Conservation (phyloP, 2,888 invertebrate species). For the Pemphredon lugubris region DNA sequence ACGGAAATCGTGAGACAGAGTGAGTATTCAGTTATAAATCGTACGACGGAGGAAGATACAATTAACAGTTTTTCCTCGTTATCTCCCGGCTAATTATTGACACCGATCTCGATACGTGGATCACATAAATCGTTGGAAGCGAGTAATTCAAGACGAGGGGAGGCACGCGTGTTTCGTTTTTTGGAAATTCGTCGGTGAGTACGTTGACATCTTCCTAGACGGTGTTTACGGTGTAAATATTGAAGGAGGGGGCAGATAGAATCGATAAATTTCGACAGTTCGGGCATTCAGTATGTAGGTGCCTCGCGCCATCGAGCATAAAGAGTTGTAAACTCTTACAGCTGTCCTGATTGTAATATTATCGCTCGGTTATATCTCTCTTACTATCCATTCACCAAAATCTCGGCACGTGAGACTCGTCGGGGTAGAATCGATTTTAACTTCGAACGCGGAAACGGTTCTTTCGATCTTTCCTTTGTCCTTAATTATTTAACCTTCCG, state of each 20-base stretch:
- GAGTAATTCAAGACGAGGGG: slow-evolving; percentile 13
- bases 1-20: slow-evolving; percentile 40
- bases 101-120: slow-evolving; percentile 26
- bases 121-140: slow-evolving; percentile 36
- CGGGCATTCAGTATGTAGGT: slow-evolving; percentile 65
- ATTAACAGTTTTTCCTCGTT: slow-evolving; percentile 30
- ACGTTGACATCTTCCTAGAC: slow-evolving; percentile 45
- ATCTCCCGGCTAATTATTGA: slow-evolving; percentile 24
- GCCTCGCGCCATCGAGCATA: slow-evolving; percentile 48
- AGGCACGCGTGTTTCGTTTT: slow-evolving; percentile 8
- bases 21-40: slow-evolving; percentile 51
- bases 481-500: too few relatives aligned
- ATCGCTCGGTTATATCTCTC: slow-evolving; percentile 48
- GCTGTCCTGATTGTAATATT: slow-evolving; percentile 62
- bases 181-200: slow-evolving; percentile 20
- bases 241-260: slow-evolving; percentile 57
- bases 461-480: too few relatives aligned
- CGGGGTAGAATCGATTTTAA: neutral
- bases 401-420: slow-evolving; percentile 34
- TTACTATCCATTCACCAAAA: slow-evolving; percentile 57
- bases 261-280: slow-evolving; percentile 76
- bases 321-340: slow-evolving; percentile 70
- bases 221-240: slow-evolving; percentile 67
- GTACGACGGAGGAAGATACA: slow-evolving; percentile 34
- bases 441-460: neutral